Base-by-base conservation (phyloP, 2,888 invertebrate species). In the Oscheius myriophilus region DNA sequence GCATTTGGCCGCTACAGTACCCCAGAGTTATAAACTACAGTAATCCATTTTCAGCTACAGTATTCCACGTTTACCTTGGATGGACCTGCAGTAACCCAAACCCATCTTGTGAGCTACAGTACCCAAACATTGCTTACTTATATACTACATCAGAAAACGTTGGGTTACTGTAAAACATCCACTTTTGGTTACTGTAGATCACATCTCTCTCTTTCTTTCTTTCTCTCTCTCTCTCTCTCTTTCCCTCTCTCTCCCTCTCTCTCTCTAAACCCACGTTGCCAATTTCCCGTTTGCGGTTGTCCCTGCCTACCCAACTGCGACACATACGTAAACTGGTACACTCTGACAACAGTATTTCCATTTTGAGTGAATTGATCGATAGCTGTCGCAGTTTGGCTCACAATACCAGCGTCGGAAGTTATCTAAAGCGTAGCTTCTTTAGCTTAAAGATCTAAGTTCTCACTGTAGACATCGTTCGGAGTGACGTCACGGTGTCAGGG, bases 321-420 rank as follows among this genome's bases (percentile, higher is more conserved):
- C 11, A 78, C 76, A 51, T 80, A 76, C 1, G 73, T 78, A 67
- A 80, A 80, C 54, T 75, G 77, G 67, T 75, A 80, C n/a, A 80
- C 57, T 2, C 75, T 62, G 18, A 76, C 76, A 26, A 76, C 67
- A 1, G 63, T 64, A 41, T 72, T 69, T 0, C 78, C 78, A 46
- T 76, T 76, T 41, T 73, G 76, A 61, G 70, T 69, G 55, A 69
- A 78, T 0, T 69, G 67, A 39, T 78, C 74, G 45, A 78, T 71
- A 42, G 76, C 72, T 9, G 76, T 78, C 0, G 75, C 72, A 0
- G 75, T 76, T 54, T 69, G 66, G 42, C 67, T 73, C 7, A 69
- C 68, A 16, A 71, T 72, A 23, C 67, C 75, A 42, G 73, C 64
- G 58, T 80, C 80, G 0, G 79, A 73, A 1, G 77, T 64, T 26